These are phyloP conservation scores for Prionace glauca DNA, from an alignment of 2,797 vertebrate species.

Conservation along the genomic window DNA sequence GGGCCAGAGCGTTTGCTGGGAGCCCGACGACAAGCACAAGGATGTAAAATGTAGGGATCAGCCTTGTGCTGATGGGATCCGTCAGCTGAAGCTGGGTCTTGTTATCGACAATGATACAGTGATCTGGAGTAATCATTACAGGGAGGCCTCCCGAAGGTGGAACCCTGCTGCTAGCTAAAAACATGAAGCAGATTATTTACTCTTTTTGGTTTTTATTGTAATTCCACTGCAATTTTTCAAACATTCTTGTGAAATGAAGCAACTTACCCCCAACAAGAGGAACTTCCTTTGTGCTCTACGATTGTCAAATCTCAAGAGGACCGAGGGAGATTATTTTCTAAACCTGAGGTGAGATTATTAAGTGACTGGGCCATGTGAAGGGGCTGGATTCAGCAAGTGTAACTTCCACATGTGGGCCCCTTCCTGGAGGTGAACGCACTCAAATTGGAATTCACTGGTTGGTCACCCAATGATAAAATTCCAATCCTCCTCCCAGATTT, in stretches of 20 bases:
- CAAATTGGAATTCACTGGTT: not conserved
- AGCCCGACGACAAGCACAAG: constrained; percentile 64
- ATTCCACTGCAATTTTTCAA: not conserved
- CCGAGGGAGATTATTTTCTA: not conserved
- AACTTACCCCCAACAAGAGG: not conserved
- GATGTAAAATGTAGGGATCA: constrained; percentile 67
- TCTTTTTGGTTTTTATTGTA: not conserved
- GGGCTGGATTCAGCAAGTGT: not conserved
- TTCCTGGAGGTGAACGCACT: not conserved
- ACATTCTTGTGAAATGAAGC: not conserved
- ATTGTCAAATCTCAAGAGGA: not conserved
- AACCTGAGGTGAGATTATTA: not conserved
- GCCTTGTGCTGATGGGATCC: constrained; percentile 47
- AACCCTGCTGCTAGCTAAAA: not conserved
- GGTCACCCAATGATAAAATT: not conserved
- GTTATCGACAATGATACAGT: too few relatives aligned
- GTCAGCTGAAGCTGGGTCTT: constrained; percentile 43
- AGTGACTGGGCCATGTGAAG: not conserved
- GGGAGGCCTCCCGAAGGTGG: not conserved
- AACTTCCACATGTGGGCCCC: not conserved
- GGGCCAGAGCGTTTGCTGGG: constrained; percentile 69
- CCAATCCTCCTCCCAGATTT: not conserved
- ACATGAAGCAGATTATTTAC: not conserved
- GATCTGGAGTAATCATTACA: too few relatives aligned
- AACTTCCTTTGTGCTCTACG: not conserved